Evolutionary conservation across 2,888 invertebrate species (phyloP).

Genomic region (Chymomyza caudatula): DNA sequence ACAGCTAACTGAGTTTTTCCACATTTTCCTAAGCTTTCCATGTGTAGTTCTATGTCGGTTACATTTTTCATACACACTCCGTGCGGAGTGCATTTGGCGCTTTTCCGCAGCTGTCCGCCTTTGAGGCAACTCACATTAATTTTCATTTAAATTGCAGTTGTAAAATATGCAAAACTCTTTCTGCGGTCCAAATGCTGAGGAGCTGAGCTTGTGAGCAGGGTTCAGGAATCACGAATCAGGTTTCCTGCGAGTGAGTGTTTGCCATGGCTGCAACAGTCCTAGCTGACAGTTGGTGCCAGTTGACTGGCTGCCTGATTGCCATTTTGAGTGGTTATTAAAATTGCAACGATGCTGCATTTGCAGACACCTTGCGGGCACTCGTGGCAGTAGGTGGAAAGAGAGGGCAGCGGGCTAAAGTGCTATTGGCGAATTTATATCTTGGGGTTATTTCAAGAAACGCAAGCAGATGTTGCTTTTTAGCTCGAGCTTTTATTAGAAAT

Average conservation of each 20-base stretch:
- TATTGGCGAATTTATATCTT: not conserved
- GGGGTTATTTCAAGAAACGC: not conserved
- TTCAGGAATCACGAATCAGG: not conserved
- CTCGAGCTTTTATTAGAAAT: not conserved
- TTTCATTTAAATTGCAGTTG: slow-evolving; percentile 63
- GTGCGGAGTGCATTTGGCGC: not conserved
- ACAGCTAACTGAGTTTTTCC: not conserved
- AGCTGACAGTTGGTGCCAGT: not conserved
- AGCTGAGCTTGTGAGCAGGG: not conserved
- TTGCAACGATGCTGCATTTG: slow-evolving; percentile 51
- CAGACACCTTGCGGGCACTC: slow-evolving; percentile 39
- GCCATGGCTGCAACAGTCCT: not conserved
- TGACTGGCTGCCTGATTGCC: slow-evolving; percentile 22
- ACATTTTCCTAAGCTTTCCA: not conserved
- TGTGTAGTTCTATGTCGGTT: not conserved
- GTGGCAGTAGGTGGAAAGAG: not conserved
- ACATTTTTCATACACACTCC: not conserved
- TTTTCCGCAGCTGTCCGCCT: not conserved
- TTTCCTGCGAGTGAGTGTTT: not conserved
- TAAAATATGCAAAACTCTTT: slow-evolving; percentile 45
- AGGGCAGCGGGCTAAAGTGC: not conserved
- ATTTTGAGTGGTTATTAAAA: slow-evolving; percentile 54
- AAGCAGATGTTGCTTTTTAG: not conserved
- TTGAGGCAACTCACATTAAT: slow-evolving; percentile 40
- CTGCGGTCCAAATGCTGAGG: slow-evolving; percentile 25